These are phyloP conservation scores for Eidolon dupreanum DNA, from an alignment of 2,797 vertebrate genomes.

Conservation along the genomic window DNA sequence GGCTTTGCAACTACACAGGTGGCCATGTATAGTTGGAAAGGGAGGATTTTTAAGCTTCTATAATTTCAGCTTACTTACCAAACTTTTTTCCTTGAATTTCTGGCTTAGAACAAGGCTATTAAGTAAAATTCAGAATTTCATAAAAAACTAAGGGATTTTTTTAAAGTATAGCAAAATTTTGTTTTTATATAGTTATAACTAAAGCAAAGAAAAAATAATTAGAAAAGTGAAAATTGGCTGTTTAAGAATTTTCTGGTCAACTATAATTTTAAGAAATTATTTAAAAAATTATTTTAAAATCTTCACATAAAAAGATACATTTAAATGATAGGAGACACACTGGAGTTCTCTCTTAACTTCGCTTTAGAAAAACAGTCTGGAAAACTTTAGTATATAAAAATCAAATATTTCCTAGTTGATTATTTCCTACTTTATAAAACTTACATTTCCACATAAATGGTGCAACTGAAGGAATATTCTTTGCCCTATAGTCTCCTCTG, in stretches of 20 bases:
- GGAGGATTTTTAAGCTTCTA: neutral
- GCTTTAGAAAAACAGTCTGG: conserved; percentile 14
- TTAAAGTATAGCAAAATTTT: conserved; percentile 10
- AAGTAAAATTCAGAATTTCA: conserved; percentile 34
- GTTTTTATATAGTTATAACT: conserved; percentile 10
- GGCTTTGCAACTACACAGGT: neutral
- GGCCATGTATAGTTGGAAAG: neutral
- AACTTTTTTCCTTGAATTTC: neutral
- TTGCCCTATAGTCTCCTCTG: neutral
- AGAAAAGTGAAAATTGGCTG: conserved; percentile 21
- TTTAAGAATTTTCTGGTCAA: conserved; percentile 7
- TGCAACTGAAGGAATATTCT: conserved; percentile 19
- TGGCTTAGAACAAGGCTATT: conserved; percentile 21
- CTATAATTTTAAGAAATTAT: neutral
- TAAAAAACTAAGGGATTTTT: conserved; percentile 25
- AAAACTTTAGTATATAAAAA: conserved; percentile 24
- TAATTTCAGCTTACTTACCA: neutral
- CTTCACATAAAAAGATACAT: neutral
- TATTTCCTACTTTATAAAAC: conserved; percentile 9
- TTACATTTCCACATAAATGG: neutral
- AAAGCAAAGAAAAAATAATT: conserved; percentile 12
- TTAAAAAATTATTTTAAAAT: conserved; percentile 12
- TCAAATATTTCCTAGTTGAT: conserved; percentile 19
- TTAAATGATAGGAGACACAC: neutral
- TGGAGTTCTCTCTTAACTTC: neutral